Base-by-base conservation (phyloP, 2,888 invertebrate species). In the Chymomyza fuscimana region DNA sequence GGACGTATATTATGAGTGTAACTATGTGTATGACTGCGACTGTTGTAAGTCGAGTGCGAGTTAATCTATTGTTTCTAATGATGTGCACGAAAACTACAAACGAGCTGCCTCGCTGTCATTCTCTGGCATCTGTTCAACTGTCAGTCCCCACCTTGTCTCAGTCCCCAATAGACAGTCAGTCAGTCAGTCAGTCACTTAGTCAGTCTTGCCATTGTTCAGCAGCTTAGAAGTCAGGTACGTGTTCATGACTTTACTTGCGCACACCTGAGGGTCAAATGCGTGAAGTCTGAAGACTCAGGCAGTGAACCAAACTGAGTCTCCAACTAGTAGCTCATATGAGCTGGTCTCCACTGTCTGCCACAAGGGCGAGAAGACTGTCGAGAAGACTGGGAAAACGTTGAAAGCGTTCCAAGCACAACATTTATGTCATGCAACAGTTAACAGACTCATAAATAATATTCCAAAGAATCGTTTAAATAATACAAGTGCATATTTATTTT, bases 391-490 rank as follows among this genome's bases (percentile, higher is more conserved):
- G 12, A 3, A 46, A 46, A 46, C 10, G 7, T 36, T 36, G 12
- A 3, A 46, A 12, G 67, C 67, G 74, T 73, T 79, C 70, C 70
- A 69, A 74, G 80, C 68, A 68, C 69, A 64, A 58, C 74, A 77
- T 77, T 83, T 69, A 74, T 81, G 79, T 79, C 86, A 79, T 72
- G 74, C 83, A 76, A 76, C 72, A 72, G 78, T 73, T 76, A 65
- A 68, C 73, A 72, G 56, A 74, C 71, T 76, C 79, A 83, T 86
- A 82, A 86, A 82, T 86, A 81, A 82, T 79, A 79, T 81, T 82
- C 74, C 79, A 85, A 81, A 84, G 80, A 80, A 80, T 85, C 82
- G 82, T 81, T 84, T 81, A 85, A 81, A 80, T 80, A 79, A 67
- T 82, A 83, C 72, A 81, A 76, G 70, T 84, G 79, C 72, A 65